Percentiles rank a stretch among this genome's conserved stretches.
These are phyloP conservation scores for Cheilosia vernalis DNA, from an alignment of 2,888 invertebrate species.

Conservation along the genomic window DNA sequence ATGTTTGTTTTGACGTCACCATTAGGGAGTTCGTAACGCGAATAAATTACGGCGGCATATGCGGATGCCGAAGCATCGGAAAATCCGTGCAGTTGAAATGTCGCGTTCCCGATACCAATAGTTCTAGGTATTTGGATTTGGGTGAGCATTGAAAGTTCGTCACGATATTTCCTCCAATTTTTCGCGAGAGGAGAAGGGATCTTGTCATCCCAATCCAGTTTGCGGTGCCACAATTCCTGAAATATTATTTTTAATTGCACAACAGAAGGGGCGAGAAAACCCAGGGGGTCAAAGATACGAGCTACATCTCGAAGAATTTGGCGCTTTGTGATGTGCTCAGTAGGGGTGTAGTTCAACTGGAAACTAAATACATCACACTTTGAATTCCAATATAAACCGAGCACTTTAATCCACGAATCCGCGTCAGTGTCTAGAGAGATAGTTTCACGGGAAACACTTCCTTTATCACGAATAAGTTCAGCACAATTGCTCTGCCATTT, in stretches of 20 bases:
- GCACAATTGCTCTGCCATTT: background rate
- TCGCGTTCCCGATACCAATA: no score
- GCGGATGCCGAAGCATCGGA: background rate
- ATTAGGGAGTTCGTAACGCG: no score
- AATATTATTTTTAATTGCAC: constrained; percentile 10
- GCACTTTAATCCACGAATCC: constrained; percentile 30
- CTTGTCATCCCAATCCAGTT: background rate
- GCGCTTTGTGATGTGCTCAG: background rate
- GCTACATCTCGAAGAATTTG: constrained; percentile 14
- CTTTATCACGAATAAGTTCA: background rate
- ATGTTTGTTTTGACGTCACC: no score
- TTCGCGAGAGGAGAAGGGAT: background rate
- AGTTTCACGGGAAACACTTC: no score
- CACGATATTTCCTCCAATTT: no score
- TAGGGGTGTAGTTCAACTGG: background rate
- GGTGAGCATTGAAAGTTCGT: no score
- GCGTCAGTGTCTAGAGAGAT: background rate
- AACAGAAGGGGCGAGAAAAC: constrained; percentile 4
- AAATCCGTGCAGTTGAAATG: background rate
- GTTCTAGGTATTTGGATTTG: no score
- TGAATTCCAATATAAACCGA: constrained; percentile 22
- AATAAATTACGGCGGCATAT: background rate
- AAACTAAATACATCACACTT: constrained; percentile 12
- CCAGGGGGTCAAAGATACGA: constrained; percentile 1
- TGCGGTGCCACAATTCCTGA: constrained; percentile 11